These are phyloP conservation scores for Oxyscelio sp. DNA, from an alignment of 2,888 invertebrate species.

Conservation along the genomic window DNA sequence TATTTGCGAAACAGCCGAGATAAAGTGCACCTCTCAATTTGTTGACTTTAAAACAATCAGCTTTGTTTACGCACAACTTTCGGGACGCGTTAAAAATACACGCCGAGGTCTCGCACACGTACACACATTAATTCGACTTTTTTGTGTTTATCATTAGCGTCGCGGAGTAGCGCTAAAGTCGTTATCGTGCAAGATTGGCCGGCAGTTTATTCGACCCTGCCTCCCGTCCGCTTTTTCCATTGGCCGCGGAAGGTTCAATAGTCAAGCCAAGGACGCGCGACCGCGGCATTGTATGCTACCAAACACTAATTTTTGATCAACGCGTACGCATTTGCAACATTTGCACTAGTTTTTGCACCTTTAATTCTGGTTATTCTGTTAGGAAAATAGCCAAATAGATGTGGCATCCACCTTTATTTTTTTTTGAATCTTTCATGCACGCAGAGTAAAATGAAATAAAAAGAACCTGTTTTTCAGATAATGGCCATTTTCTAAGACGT, in stretches of 20 bases:
- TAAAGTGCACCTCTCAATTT: constrained; percentile 70
- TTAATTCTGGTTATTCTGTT: no score
- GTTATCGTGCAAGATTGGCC: constrained; percentile 73
- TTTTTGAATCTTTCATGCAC: no score
- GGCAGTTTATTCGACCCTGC: constrained; percentile 72
- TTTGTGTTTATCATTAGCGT: constrained; percentile 72
- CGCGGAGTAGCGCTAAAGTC: constrained; percentile 72
- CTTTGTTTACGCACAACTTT: constrained; percentile 69
- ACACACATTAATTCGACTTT: constrained; percentile 62
- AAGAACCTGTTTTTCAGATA: no score
- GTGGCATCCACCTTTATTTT: no score
- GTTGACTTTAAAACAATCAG: constrained; percentile 66
- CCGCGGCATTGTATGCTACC: constrained; percentile 72
- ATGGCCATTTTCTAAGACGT: no score
- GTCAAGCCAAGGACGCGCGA: constrained; percentile 81
- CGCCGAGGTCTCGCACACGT: constrained; percentile 33
- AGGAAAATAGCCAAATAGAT: no score
- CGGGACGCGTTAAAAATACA: constrained; percentile 50
- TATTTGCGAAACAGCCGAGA: constrained; percentile 66
- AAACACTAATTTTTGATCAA: constrained; percentile 70
- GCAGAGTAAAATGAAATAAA: no score
- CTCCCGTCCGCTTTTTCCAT: constrained; percentile 72
- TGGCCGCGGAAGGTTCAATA: constrained; percentile 80
- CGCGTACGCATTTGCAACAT: constrained; percentile 18
- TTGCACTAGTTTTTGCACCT: constrained; percentile 6